A percentile compares a stretch with the other conserved stretches of the same genome.
Evolutionary conservation across 2,888 invertebrate species (phyloP).

Genomic region (Polydrusus pterygomalis): DNA sequence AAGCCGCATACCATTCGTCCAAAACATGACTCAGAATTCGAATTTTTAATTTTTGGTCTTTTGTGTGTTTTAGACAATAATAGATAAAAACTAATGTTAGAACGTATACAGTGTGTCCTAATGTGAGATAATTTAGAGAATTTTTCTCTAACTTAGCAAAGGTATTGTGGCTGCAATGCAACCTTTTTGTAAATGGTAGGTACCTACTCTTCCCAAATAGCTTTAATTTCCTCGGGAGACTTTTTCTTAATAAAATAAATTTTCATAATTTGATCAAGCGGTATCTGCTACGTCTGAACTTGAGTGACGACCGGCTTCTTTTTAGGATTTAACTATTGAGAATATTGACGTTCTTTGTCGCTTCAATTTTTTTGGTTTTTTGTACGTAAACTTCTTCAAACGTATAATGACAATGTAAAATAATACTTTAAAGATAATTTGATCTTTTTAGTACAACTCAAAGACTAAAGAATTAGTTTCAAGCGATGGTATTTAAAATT

Average conservation of each 20-base stretch:
- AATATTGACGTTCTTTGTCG: slow-evolving; percentile 74
- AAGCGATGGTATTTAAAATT: too few species aligned
- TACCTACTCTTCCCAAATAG: slow-evolving; percentile 89
- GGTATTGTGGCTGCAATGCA: slow-evolving; percentile 80
- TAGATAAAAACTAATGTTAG: too few species aligned
- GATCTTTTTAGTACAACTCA: too few species aligned
- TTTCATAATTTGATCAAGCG: slow-evolving; percentile 84
- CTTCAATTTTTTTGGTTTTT: slow-evolving; percentile 71
- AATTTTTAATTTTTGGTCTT: too few species aligned
- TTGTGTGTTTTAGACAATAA: too few species aligned
- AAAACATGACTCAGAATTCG: neutral
- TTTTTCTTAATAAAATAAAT: slow-evolving; percentile 83
- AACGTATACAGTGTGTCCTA: too few species aligned
- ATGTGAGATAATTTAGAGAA: slow-evolving; percentile 77
- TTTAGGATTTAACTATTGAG: slow-evolving; percentile 81
- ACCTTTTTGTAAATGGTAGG: slow-evolving; percentile 84
- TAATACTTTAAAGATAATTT: too few species aligned
- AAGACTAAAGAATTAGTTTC: too few species aligned
- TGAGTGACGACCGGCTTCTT: slow-evolving; percentile 65
- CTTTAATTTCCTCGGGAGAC: slow-evolving; percentile 80
- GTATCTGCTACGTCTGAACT: slow-evolving; percentile 68
- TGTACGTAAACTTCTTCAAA: slow-evolving; percentile 75
- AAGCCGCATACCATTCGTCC: slow-evolving; percentile 66
- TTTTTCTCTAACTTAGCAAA: slow-evolving; percentile 74
- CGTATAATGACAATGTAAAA: too few species aligned